phyloP scores from a whole-genome alignment of 2,888 invertebrate genomes.

The Neocrepidodera transversa region DNA sequence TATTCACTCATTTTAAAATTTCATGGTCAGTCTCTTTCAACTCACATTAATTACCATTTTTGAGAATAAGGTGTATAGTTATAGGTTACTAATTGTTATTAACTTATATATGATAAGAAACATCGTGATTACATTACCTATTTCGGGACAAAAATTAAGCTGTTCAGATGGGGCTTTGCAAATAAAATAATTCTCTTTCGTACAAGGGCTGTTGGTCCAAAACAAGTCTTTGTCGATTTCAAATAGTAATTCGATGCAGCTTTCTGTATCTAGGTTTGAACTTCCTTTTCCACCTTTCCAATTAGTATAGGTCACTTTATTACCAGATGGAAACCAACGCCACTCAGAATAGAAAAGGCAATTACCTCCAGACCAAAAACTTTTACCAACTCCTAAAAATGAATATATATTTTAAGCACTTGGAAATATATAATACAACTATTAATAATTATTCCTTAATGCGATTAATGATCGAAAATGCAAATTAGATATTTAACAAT shows the following conservation, averaged over 20 bases:
- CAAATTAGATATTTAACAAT: no score
- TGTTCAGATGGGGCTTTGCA: conserved; percentile 10
- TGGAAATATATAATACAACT: no score
- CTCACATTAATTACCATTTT: no score
- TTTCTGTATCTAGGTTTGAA: not conserved
- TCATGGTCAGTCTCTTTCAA: no score
- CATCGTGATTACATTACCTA: no score
- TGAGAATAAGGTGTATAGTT: no score
- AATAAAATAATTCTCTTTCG: not conserved
- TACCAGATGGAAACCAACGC: conserved; percentile 22
- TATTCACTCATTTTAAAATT: no score
- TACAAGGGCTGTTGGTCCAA: conserved; percentile 12
- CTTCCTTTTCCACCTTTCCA: conserved; percentile 13
- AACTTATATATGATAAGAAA: no score
- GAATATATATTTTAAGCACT: no score
- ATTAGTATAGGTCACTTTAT: conserved; percentile 22
- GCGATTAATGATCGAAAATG: no score
- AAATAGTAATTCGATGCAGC: conserved; percentile 17
- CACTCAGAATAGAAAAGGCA: conserved; percentile 23
- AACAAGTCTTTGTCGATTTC: conserved; percentile 13
- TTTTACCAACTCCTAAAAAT: conserved; percentile 16
- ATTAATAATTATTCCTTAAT: no score
- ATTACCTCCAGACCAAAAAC: conserved; percentile 23
- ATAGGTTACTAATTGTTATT: no score
- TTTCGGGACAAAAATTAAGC: not conserved